Conservation (phyloP, 2,888 invertebrate genomes). For the Ichneumoninae sp. region DNA sequence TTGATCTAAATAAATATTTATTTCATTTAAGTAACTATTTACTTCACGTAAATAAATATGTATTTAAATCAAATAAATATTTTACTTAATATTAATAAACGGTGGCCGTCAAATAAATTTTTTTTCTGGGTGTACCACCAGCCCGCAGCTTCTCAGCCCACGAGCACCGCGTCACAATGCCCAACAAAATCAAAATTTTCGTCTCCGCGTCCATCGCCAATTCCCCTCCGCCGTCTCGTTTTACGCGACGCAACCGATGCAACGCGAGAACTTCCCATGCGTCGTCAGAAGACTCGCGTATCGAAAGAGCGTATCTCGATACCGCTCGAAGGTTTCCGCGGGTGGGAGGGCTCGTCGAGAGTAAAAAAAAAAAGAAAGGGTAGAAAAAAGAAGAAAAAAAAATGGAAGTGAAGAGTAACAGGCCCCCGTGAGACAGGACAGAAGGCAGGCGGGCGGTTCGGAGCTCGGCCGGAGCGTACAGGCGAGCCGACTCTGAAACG, state of each 20-base stretch:
- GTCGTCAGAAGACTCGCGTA: slow-evolving; percentile 32
- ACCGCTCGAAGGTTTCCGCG: slow-evolving; percentile 60
- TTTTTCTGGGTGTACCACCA: too few relatives aligned
- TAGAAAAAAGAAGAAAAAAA: slow-evolving; percentile 65
- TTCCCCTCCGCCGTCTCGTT: slow-evolving; percentile 25
- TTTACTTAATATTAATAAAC: too few relatives aligned
- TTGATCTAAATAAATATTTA: too few relatives aligned
- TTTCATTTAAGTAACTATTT: too few relatives aligned
- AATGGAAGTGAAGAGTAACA: slow-evolving; percentile 77
- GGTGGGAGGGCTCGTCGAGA: slow-evolving; percentile 60
- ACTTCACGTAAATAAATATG: too few relatives aligned
- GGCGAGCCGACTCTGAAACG: slow-evolving; percentile 25
- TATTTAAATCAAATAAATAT: too few relatives aligned
- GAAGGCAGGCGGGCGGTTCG: slow-evolving; percentile 58
- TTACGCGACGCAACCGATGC: slow-evolving; percentile 7
- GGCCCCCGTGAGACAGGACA: slow-evolving; percentile 79
- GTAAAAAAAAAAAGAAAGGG: slow-evolving; percentile 36
- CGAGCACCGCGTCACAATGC: too few relatives aligned
- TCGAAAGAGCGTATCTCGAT: slow-evolving; percentile 54
- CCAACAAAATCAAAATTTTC: neutral
- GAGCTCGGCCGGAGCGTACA: slow-evolving; percentile 16
- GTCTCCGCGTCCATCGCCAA: neutral
- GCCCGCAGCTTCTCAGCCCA: too few relatives aligned
- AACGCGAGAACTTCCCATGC: slow-evolving; percentile 23
- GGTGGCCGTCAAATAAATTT: too few relatives aligned